Percentiles rank a stretch among this genome's conserved stretches.
Conservation (phyloP, 2,888 invertebrate species). For the Campoletis raptor region DNA sequence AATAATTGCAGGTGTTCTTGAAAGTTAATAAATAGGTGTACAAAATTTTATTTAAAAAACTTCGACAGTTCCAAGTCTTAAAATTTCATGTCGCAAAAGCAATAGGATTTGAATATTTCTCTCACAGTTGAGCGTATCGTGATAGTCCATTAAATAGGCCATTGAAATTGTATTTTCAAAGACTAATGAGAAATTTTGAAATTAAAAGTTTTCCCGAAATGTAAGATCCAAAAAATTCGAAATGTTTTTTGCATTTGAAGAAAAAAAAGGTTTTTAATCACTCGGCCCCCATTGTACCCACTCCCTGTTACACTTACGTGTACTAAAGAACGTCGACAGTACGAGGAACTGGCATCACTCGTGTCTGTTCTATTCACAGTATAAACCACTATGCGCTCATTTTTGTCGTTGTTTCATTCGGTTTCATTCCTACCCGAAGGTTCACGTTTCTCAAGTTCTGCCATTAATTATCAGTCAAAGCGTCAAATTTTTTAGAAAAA, state of each 20-base stretch:
- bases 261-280: neutral
- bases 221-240: neutral
- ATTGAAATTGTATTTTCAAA: neutral
- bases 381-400: neutral
- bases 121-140: neutral
- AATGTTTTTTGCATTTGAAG: neutral
- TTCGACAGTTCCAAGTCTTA: neutral
- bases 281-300: neutral
- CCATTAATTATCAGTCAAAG: neutral
- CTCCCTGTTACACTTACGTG: neutral
- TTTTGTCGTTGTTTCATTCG: neutral
- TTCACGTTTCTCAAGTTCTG: neutral
- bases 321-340: neutral
- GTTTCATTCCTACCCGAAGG: neutral
- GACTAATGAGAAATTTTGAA: neutral
- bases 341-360: neutral
- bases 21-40: neutral
- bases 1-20: too few species aligned
- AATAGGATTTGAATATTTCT: neutral
- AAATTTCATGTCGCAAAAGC: neutral
- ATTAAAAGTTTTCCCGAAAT: neutral
- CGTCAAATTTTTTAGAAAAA: neutral
- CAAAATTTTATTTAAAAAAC: neutral
- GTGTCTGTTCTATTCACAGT: neutral
- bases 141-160: too few species aligned